Evolutionary conservation across 1,140 invertebrate genomes (phyloP).

Genomic region (Diabrotica virgifera): DNA sequence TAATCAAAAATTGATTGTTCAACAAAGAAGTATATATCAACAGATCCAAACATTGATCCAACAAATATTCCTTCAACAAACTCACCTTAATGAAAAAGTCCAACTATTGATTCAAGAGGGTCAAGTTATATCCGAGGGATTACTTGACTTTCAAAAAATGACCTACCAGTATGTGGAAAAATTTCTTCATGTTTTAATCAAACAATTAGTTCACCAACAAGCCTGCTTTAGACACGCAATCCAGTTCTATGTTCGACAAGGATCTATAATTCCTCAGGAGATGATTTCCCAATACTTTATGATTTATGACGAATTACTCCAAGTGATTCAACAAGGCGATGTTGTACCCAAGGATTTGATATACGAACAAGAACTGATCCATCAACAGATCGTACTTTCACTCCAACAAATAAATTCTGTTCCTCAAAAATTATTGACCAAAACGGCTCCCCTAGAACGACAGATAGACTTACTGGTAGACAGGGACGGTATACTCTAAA

Average conservation of each 20-base stretch:
- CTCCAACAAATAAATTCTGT: not conserved
- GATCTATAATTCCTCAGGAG: not conserved
- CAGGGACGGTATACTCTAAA: too few relatives aligned
- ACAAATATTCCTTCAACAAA: not conserved
- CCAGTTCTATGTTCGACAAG: not conserved
- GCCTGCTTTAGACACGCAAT: not conserved
- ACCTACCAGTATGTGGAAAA: not conserved
- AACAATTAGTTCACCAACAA: not conserved
- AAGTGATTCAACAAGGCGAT: not conserved
- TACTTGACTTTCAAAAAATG: not conserved
- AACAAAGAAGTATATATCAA: not conserved
- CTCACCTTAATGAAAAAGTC: not conserved
- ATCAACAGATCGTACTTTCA: not conserved
- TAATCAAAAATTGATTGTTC: not conserved
- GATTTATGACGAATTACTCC: not conserved
- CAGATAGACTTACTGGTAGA: too few relatives aligned
- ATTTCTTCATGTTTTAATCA: not conserved
- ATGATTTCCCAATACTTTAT: not conserved
- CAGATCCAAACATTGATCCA: not conserved
- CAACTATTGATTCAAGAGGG: not conserved
- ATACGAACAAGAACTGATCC: not conserved
- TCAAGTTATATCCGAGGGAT: not conserved
- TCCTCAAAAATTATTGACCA: too few relatives aligned
- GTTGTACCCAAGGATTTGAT: not conserved
- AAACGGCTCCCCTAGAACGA: too few relatives aligned